Conservation (phyloP, 1,140 invertebrate species). For the Brachystomella parvula region DNA sequence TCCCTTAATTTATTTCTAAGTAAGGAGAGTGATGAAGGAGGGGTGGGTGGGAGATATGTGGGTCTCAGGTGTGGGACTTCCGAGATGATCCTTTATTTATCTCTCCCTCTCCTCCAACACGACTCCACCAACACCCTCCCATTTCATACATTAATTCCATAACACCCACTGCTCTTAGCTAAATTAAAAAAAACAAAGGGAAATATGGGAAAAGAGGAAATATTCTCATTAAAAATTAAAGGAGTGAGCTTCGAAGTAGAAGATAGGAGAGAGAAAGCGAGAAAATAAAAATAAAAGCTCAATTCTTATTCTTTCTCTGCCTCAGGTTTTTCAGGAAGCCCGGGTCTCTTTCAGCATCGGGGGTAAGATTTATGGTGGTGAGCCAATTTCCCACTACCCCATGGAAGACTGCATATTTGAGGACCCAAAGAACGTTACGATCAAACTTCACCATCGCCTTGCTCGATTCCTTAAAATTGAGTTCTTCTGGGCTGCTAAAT, state of each 20-base stretch:
- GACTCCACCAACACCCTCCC: neutral
- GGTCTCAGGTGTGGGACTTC: conserved; percentile 19
- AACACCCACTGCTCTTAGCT: too few relatives aligned
- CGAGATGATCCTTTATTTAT: conserved; percentile 21
- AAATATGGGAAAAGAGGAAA: neutral
- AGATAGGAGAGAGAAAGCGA: conserved; percentile 10
- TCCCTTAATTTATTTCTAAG: conserved; percentile 25
- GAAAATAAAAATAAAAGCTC: conserved; percentile 11
- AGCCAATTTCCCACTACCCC: conserved; percentile 61
- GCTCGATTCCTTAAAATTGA: conserved; percentile 72
- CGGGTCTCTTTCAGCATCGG: conserved; percentile 74
- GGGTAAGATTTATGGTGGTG: conserved; percentile 63
- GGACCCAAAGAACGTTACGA: conserved; percentile 67
- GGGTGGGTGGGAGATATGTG: neutral
- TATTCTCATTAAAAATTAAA: neutral
- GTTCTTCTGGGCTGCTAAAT: conserved; percentile 69
- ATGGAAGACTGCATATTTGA: conserved; percentile 76
- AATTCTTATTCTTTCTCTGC: conserved; percentile 18
- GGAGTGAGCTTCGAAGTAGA: conserved; percentile 6
- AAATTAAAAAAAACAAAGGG: too few relatives aligned
- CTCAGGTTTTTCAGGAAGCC: conserved; percentile 65
- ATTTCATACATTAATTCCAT: neutral
- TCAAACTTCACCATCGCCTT: conserved; percentile 72
- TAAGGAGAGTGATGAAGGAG: conserved; percentile 17
- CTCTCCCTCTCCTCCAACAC: neutral